Conservation (phyloP, 2,888 invertebrate species). For the Cremastinae sp. region DNA sequence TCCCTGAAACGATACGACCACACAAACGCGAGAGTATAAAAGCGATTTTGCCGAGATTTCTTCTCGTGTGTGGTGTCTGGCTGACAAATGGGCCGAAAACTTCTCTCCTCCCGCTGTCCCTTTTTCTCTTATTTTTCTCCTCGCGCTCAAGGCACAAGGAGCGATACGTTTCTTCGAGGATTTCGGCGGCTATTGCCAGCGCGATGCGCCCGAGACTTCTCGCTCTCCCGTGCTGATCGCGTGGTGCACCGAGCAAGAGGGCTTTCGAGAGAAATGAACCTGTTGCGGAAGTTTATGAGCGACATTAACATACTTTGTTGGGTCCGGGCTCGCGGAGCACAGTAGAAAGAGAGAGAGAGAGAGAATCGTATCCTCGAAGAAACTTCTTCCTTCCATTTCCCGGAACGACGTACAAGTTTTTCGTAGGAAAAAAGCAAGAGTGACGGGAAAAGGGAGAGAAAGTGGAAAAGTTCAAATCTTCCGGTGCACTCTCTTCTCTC, state of each 20-base stretch:
- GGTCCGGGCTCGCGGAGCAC: constrained; percentile 26
- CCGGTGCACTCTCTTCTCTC: constrained; percentile 28
- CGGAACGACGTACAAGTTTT: constrained; percentile 53
- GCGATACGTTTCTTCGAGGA: constrained; percentile 73
- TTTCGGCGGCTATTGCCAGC: constrained; percentile 68
- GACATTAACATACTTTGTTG: constrained; percentile 78
- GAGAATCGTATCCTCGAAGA: constrained; percentile 57
- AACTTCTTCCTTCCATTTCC: constrained; percentile 40
- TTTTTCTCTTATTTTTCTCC: constrained; percentile 8
- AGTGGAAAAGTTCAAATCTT: constrained; percentile 54
- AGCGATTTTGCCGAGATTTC: constrained; percentile 68
- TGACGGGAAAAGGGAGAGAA: constrained; percentile 45
- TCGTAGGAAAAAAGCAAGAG: constrained; percentile 38
- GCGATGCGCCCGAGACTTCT: constrained; percentile 35
- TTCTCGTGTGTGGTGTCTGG: constrained; percentile 69
- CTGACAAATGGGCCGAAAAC: constrained; percentile 70
- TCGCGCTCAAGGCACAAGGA: constrained; percentile 48
- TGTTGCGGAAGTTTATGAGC: constrained; percentile 78
- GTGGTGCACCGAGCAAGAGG: constrained; percentile 53
- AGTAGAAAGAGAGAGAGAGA: constrained; percentile 4
- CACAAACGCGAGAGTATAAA: constrained; percentile 65
- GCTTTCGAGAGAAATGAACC: constrained; percentile 78
- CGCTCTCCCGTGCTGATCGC: constrained; percentile 26
- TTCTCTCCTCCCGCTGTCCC: constrained; percentile 59
- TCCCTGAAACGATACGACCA: constrained; percentile 62